A percentile compares a stretch with the other conserved stretches of the same genome.
phyloP scores from a whole-genome alignment of 2,113 vertebrate genomes.

The Rhagologus leucostigma region DNA sequence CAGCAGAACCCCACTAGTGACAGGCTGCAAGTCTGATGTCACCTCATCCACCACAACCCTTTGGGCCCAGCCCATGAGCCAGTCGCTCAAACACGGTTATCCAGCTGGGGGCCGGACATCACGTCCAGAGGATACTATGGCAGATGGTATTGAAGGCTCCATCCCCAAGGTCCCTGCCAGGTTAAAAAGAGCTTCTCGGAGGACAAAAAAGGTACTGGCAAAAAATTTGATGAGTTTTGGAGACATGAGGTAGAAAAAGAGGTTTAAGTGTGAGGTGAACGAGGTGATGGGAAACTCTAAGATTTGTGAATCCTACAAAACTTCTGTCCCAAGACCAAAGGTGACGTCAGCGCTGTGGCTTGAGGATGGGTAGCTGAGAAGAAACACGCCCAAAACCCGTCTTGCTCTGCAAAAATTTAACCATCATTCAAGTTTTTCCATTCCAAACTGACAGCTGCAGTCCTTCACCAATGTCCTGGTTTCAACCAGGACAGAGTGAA shows the following conservation, averaged over 20 bases:
- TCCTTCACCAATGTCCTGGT: background rate
- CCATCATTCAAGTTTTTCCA: background rate
- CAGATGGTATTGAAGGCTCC: background rate
- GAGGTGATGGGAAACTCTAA: background rate
- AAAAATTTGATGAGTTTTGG: background rate
- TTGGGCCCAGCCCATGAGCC: fast-evolving
- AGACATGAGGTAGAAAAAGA: background rate
- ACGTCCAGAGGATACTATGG: background rate
- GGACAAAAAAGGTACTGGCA: background rate
- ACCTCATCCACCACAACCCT: background rate
- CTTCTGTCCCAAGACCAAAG: background rate
- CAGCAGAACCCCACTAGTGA: background rate
- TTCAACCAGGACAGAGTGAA: background rate
- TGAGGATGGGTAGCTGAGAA: background rate
- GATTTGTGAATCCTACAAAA: background rate
- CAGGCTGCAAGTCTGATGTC: background rate
- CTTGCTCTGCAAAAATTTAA: background rate
- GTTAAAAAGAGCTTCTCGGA: background rate
- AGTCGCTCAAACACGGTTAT: fast-evolving
- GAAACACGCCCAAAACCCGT: fast-evolving
- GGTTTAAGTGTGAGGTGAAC: background rate
- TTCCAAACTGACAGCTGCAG: background rate
- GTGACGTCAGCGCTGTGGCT: fast-evolving
- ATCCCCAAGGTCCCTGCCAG: background rate
- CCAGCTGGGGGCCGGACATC: background rate